Evolutionary conservation across 2,113 vertebrate species (phyloP), one percentile per base, ranked within the genome.

Genomic region (Pangasianodon hypophthalmus): DNA sequence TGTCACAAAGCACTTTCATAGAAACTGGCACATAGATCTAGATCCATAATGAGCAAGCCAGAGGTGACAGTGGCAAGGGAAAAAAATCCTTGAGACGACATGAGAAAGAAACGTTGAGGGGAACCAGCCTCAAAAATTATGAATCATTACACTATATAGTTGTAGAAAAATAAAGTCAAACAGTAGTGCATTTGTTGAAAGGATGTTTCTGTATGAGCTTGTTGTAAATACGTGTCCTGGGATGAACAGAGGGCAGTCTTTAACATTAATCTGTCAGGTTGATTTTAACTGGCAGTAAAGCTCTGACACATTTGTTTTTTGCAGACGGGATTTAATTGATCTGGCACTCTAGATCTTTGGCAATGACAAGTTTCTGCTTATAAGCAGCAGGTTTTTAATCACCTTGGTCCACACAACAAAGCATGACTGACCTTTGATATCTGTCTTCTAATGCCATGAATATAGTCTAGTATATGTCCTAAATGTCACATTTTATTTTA

Each of bases 351-450:
- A 77, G 21, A 46, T 77, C 21, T 50, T 50, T 50, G 46, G 46
- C 26, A 77, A 77, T 46, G 73, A 77, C 73, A 48, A 1, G 21
- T 77, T 77, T 77, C 19, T 46, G 73, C 73, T 46, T 48, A 77
- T 77, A 46, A 77, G 41, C 73, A 80, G 77, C 77, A 7, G 11
- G 11, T 80, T 80, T 80, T n/a, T 80, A 29, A 80, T 80, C 77
- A n/a, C 77, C 50, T 24, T 50, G 7, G 13, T 50, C 46, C 44
- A 80, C 46, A 80, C 46, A 80, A 80, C 73, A 77, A 3, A 21
- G 10, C 46, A 50, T 6, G 46, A 80, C 11, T n/a, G 46, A 80
- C 44, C 77, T 77, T 48, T 77, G 73, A 77, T 46, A 77, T 46
- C 44, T 80, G 52, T 50, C 26, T 80, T 50, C 26, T 80, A 52